Evolutionary conservation across 2,888 invertebrate genomes (phyloP).

Genomic region (Sceliomorpha sp.): DNA sequence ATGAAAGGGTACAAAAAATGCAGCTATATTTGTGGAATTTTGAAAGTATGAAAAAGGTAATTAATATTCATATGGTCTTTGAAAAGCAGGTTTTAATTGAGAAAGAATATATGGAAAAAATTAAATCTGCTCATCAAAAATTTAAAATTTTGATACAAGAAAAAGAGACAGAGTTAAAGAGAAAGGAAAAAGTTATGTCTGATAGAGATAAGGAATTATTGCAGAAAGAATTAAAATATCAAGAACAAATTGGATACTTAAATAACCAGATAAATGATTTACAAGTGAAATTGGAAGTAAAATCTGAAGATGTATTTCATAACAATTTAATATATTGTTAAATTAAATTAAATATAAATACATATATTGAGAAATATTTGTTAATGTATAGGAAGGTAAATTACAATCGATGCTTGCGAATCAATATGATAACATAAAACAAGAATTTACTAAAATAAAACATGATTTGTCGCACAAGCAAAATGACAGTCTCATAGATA

Average conservation of each 20-base stretch:
- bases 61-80: too few species aligned
- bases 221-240: constrained; percentile 45
- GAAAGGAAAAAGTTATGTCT: constrained; percentile 60
- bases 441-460: constrained; percentile 68
- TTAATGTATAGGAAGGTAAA: constrained; percentile 65
- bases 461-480: constrained; percentile 63
- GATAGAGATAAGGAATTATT: constrained; percentile 60
- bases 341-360: constrained; percentile 1
- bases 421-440: constrained; percentile 67
- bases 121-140: constrained; percentile 54
- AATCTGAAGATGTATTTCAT: constrained; percentile 65
- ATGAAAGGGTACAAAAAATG: too few species aligned
- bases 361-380: constrained; percentile 6
- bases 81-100: constrained; percentile 53
- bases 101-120: constrained; percentile 57
- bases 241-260: constrained; percentile 60
- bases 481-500: constrained; percentile 60
- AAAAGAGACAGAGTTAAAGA: constrained; percentile 61
- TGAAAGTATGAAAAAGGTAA: too few species aligned
- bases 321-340: constrained; percentile 1
- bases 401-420: constrained; percentile 64
- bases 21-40: too few species aligned
- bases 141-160: constrained; percentile 61
- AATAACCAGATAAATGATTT: constrained; percentile 62
- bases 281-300: constrained; percentile 64